Percentiles rank a stretch among this genome's conserved stretches.
Evolutionary conservation across 1,140 invertebrate genomes (phyloP).

Genomic region (Plectrocnemia conspersa): DNA sequence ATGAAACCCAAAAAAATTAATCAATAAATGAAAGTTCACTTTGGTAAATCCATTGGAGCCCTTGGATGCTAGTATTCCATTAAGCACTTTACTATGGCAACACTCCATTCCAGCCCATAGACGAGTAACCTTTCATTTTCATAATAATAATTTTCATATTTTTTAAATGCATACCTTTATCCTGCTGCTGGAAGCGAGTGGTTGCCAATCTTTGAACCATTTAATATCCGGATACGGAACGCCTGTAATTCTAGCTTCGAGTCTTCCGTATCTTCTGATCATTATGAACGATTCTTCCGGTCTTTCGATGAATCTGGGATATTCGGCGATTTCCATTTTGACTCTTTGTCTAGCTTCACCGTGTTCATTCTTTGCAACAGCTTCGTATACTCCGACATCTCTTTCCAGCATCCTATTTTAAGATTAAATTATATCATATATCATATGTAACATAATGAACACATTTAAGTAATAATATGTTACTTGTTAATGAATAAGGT

Average conservation of each 20-base stretch:
- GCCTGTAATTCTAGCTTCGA: conserved; percentile 84
- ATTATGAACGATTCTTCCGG: conserved; percentile 78
- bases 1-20: too few species aligned
- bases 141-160: too few species aligned
- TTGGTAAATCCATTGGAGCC: too few species aligned
- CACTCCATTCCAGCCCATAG: too few species aligned
- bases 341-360: conserved; percentile 83
- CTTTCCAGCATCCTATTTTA: conserved; percentile 72
- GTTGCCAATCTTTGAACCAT: conserved; percentile 97
- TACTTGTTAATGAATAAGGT: conserved; percentile 81
- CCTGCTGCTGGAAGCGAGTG: conserved; percentile 70
- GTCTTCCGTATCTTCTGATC: conserved; percentile 63
- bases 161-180: conserved; percentile 60
- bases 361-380: conserved; percentile 87
- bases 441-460: conserved; percentile 7
- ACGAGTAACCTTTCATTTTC: too few species aligned
- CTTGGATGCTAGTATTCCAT: too few species aligned
- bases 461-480: conserved; percentile 4
- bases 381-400: conserved; percentile 92
- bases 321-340: conserved; percentile 81
- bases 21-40: too few species aligned
- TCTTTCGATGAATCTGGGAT: conserved; percentile 82
- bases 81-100: too few species aligned
- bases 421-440: conserved; percentile 3
- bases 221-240: conserved; percentile 92